phyloP scores from a whole-genome alignment of 2,888 invertebrate species.

The Erannis defoliaria region DNA sequence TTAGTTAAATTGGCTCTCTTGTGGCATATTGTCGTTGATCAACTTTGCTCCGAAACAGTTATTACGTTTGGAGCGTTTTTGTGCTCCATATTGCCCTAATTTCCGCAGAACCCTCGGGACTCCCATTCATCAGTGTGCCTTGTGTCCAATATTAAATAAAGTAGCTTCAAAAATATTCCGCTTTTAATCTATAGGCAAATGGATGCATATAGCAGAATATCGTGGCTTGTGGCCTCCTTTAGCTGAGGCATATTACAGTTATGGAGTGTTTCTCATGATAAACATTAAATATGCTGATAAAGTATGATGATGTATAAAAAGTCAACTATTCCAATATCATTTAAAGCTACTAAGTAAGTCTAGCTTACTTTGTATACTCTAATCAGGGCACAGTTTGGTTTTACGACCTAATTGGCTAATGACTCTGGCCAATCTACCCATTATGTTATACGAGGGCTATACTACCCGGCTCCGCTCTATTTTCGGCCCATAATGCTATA shows the following conservation, averaged over 20 bases:
- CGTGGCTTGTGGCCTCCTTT: too few relatives aligned
- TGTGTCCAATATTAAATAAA: slow-evolving; percentile 2
- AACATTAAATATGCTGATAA: too few relatives aligned
- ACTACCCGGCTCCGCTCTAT: slow-evolving; percentile 6
- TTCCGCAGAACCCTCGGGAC: slow-evolving; percentile 9
- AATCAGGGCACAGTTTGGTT: not conserved
- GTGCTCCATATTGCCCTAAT: slow-evolving; percentile 5
- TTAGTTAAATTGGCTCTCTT: slow-evolving; percentile 1
- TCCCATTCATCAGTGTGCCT: slow-evolving; percentile 8
- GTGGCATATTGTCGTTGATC: slow-evolving; percentile 6
- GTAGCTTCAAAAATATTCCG: too few relatives aligned
- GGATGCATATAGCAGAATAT: too few relatives aligned
- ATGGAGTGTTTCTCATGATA: too few relatives aligned
- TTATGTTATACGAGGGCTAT: slow-evolving; percentile 14
- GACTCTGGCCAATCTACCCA: not conserved
- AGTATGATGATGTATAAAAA: too few relatives aligned
- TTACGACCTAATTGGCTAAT: not conserved
- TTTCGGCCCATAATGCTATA: slow-evolving; percentile 3
- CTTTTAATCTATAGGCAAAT: too few relatives aligned
- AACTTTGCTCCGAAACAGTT: not conserved
- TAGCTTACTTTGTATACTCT: not conserved
- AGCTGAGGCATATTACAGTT: too few relatives aligned
- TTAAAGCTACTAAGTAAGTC: not conserved
- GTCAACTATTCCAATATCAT: too few relatives aligned
- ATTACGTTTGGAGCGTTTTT: slow-evolving; percentile 1